phyloP scores from a whole-genome alignment of 2,113 vertebrate genomes.

The Leucopsar rothschildi region DNA sequence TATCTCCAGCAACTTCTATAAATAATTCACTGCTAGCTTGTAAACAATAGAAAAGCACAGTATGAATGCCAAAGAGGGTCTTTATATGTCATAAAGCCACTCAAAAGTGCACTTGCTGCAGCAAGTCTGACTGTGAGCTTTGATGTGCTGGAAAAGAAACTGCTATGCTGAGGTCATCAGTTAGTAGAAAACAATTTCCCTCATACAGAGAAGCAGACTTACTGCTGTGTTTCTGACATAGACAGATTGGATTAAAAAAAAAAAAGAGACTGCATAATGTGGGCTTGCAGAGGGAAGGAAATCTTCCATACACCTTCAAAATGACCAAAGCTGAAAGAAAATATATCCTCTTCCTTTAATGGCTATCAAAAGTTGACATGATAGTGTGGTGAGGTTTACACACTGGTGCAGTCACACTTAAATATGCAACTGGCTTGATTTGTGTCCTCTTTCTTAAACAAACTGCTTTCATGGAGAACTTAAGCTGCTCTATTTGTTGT shows the following conservation, averaged over 20 bases:
- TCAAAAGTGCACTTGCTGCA: conserved; percentile 75
- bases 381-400: background rate
- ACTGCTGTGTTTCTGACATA: conserved; percentile 75
- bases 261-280: conserved; percentile 57
- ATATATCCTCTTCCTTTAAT: conserved; percentile 25
- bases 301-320: conserved; percentile 51
- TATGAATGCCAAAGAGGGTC: conserved; percentile 75
- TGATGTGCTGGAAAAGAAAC: conserved; percentile 77
- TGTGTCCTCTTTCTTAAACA: conserved; percentile 14
- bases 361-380: conserved; percentile 16
- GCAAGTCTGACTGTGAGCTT: conserved; percentile 76
- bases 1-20: conserved; percentile 68
- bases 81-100: conserved; percentile 77
- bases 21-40: conserved; percentile 76
- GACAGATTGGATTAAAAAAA: conserved; percentile 65
- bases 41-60: conserved; percentile 75
- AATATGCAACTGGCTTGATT: conserved; percentile 44
- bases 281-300: conserved; percentile 34
- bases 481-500: conserved; percentile 26
- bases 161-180: conserved; percentile 79
- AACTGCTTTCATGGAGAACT: conserved; percentile 20
- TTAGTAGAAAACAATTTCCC: conserved; percentile 82
- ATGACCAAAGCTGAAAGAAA: conserved; percentile 57
- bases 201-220: conserved; percentile 73
- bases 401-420: background rate